Conservation (phyloP, 2,888 invertebrate genomes). For the Tortricodes alternella region DNA sequence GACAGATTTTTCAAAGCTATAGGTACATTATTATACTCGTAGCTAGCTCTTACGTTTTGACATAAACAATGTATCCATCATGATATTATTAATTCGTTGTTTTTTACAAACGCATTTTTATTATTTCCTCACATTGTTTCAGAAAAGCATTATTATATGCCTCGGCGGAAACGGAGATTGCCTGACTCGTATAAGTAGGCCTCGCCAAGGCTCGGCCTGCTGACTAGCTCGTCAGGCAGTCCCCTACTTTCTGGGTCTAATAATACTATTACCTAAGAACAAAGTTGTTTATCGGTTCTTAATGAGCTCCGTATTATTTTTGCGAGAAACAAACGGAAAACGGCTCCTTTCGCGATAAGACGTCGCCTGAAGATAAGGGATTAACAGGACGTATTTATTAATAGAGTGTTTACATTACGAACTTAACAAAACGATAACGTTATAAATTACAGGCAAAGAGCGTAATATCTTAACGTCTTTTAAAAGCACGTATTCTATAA, state of each 20-base stretch:
- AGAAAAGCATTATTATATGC: too few relatives aligned
- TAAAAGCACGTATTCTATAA: too few relatives aligned
- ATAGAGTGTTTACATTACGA: conserved; percentile 1
- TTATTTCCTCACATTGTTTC: too few relatives aligned
- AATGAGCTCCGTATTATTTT: conserved; percentile 18
- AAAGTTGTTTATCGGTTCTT: conserved; percentile 13
- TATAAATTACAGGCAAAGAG: not conserved
- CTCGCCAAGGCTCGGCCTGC: not conserved
- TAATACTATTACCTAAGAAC: too few relatives aligned
- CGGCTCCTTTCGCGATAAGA: conserved; percentile 36
- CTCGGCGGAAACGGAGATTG: not conserved
- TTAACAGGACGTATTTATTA: conserved; percentile 32
- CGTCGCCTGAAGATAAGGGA: conserved; percentile 36
- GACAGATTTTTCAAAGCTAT: too few relatives aligned
- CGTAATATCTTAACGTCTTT: not conserved
- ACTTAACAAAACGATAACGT: not conserved
- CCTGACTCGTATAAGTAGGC: not conserved
- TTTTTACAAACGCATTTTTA: too few relatives aligned
- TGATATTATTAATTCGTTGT: too few relatives aligned
- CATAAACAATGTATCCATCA: too few relatives aligned
- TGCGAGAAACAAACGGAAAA: conserved; percentile 30
- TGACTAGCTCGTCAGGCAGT: too few relatives aligned
- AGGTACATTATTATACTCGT: too few relatives aligned
- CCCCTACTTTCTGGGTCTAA: too few relatives aligned
- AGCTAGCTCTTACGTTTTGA: too few relatives aligned